Conservation (phyloP, 64 coral and sea anemone species). For the Stichodactyla mertensii region DNA sequence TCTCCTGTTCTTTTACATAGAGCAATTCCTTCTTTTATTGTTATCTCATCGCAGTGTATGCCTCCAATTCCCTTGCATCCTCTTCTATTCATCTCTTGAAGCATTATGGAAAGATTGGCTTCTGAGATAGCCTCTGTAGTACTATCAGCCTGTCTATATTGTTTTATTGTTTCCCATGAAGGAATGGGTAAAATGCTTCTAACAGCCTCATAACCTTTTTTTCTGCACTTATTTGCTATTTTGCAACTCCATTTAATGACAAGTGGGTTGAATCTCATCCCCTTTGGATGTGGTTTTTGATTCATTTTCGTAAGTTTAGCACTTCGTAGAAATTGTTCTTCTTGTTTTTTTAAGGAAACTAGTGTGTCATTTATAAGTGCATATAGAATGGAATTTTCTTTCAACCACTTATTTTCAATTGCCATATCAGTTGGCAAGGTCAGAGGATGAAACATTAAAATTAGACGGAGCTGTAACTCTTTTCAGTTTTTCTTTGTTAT, state of each 20-base stretch:
- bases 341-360: neutral
- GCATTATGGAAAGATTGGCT: slow-evolving; percentile 17
- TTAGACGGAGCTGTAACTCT: too few relatives aligned
- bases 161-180: slow-evolving; percentile 36
- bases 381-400: too few relatives aligned
- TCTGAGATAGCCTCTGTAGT: slow-evolving; percentile 23
- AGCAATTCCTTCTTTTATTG: slow-evolving; percentile 39
- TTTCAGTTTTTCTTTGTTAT: too few relatives aligned
- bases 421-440: slow-evolving; percentile 20
- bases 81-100: slow-evolving; percentile 48
- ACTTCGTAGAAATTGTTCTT: slow-evolving; percentile 21
- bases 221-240: slow-evolving; percentile 34
- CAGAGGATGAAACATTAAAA: neutral
- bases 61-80: slow-evolving; percentile 29
- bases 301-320: slow-evolving; percentile 14
- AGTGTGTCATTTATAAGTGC: too few relatives aligned
- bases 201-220: slow-evolving; percentile 50
- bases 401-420: slow-evolving; percentile 38
- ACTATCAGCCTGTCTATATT: slow-evolving; percentile 26
- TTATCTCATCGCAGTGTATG: slow-evolving; percentile 52
- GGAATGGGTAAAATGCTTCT: slow-evolving; percentile 33
- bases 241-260: slow-evolving; percentile 53
- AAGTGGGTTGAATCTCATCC: slow-evolving; percentile 38
- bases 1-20: slow-evolving; percentile 44
- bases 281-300: slow-evolving; percentile 42